Percentiles rank a stretch among this genome's conserved stretches.
phyloP scores from a whole-genome alignment of 1,140 invertebrate species.

The Luehdorfia chinensis region DNA sequence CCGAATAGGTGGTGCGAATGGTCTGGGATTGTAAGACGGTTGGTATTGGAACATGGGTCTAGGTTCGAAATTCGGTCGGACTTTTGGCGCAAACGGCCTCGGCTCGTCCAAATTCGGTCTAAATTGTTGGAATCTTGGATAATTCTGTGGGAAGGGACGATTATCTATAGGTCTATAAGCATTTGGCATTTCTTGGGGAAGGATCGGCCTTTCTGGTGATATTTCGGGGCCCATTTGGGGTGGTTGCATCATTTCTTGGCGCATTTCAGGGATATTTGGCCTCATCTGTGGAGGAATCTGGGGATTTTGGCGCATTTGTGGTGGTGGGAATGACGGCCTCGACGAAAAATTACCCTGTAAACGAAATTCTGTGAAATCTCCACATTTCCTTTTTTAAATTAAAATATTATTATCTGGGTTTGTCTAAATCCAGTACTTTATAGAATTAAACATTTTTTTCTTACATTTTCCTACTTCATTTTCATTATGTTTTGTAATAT shows the following conservation, averaged over 20 bases:
- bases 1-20: slow-evolving; percentile 27
- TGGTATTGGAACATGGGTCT: slow-evolving; percentile 36
- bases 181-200: slow-evolving; percentile 30
- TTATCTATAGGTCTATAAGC: slow-evolving; percentile 35
- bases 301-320: slow-evolving; percentile 22
- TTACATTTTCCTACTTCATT: too few relatives aligned
- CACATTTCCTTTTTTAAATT: too few relatives aligned
- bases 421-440: too few relatives aligned
- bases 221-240: slow-evolving; percentile 27
- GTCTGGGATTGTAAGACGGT: slow-evolving; percentile 24
- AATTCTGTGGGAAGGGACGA: slow-evolving; percentile 17
- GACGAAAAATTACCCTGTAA: slow-evolving; percentile 53
- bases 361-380: too few relatives aligned
- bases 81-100: slow-evolving; percentile 21
- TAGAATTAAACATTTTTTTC: too few relatives aligned
- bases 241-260: slow-evolving; percentile 6
- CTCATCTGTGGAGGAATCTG: slow-evolving; percentile 21
- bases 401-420: too few relatives aligned
- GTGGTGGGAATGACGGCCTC: slow-evolving; percentile 43
- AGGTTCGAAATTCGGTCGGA: slow-evolving; percentile 37
- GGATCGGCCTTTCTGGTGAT: slow-evolving; percentile 26
- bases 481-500: too few relatives aligned
- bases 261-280: slow-evolving; percentile 17
- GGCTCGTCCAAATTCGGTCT: slow-evolving; percentile 21
- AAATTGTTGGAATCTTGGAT: slow-evolving; percentile 21